Conservation (phyloP, 2,113 vertebrate species). For the Eubucco bourcierii region DNA sequence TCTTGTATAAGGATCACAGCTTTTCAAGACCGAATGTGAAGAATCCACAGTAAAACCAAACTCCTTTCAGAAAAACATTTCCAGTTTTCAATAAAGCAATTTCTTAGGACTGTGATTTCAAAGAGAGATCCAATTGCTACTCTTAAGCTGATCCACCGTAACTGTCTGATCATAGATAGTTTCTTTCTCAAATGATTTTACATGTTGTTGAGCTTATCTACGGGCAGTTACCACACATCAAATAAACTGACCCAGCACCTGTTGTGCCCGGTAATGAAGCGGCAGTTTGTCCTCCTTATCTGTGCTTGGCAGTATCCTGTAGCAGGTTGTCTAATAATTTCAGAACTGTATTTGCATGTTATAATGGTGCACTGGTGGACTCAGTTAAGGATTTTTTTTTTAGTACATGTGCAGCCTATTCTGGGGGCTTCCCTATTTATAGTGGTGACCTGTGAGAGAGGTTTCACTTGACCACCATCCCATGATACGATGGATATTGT, state of each 20-base stretch:
- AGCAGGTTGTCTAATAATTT: neutral
- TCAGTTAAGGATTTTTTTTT: neutral
- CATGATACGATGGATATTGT: neutral
- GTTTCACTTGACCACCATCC: neutral
- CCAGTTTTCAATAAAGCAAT: neutral
- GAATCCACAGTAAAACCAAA: neutral
- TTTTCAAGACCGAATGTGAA: neutral
- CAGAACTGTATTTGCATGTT: neutral
- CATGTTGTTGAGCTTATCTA: neutral
- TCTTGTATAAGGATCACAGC: neutral
- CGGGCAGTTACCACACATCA: neutral
- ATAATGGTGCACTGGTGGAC: neutral
- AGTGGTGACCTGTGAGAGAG: neutral
- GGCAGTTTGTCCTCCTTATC: neutral
- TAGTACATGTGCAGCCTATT: neutral
- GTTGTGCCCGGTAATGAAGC: neutral
- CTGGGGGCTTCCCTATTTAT: neutral
- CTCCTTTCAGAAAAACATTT: neutral
- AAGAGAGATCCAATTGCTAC: neutral
- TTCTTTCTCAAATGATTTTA: neutral
- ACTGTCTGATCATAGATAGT: neutral
- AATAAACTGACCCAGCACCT: neutral
- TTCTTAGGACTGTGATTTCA: neutral
- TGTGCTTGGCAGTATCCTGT: neutral
- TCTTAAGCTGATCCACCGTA: neutral